Percentiles rank a stretch among this genome's conserved stretches.
Evolutionary conservation across 2,113 vertebrate genomes (phyloP).

Genomic region (Saccopteryx bilineata): DNA sequence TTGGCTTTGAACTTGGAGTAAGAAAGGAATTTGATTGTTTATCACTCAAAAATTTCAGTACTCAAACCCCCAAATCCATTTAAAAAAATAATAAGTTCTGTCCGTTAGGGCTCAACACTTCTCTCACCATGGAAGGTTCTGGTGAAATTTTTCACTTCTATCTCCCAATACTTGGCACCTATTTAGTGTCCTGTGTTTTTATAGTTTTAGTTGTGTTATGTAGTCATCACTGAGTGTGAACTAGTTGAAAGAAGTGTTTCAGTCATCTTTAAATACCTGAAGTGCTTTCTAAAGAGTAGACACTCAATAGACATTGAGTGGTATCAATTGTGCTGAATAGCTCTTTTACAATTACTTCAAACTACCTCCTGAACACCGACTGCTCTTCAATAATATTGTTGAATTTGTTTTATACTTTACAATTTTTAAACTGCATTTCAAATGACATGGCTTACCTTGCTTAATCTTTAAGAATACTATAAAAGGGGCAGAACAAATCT

Average conservation of each 20-base stretch:
- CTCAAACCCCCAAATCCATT: not conserved
- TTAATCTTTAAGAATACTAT: constrained; percentile 72
- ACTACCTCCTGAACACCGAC: not conserved
- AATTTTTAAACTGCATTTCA: constrained; percentile 68
- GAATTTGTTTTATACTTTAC: constrained; percentile 65
- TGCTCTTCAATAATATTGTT: constrained; percentile 67
- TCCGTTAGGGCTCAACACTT: not conserved
- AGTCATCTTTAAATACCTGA: not conserved
- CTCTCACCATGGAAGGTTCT: not conserved
- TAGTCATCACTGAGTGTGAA: not conserved
- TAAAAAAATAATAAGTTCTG: not conserved
- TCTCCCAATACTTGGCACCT: not conserved
- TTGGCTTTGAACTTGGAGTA: constrained; percentile 32
- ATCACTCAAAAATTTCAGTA: constrained; percentile 19
- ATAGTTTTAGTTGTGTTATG: not conserved
- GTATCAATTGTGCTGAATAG: not conserved
- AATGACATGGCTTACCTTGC: constrained; percentile 60
- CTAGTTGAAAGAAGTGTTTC: not conserved
- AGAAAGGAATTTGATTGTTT: not conserved
- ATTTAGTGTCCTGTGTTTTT: not conserved
- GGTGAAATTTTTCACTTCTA: not conserved
- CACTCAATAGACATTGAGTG: not conserved
- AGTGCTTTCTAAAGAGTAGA: not conserved
- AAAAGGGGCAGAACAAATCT: constrained; percentile 61
- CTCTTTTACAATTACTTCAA: constrained; percentile 14